These are phyloP conservation scores for Carapus acus DNA, from an alignment of 2,797 vertebrate genomes.

Conservation along the genomic window DNA sequence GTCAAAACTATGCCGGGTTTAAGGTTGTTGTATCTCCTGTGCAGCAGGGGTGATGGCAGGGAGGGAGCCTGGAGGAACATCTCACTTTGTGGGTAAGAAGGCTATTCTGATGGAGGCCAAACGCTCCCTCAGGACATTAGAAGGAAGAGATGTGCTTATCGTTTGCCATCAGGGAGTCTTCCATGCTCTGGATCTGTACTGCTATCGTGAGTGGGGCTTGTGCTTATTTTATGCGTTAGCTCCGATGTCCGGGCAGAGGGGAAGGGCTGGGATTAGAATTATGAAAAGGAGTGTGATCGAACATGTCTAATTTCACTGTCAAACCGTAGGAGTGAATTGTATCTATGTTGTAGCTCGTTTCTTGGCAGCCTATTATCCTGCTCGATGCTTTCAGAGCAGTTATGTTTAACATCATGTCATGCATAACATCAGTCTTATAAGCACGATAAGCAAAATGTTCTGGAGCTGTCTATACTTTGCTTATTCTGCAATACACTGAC, in stretches of 20 bases:
- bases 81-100: conserved; percentile 76
- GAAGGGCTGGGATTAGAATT: too few species aligned
- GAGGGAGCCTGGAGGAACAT: conserved; percentile 26
- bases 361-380: conserved; percentile 1
- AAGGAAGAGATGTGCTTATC: conserved; percentile 81
- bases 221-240: too few species aligned
- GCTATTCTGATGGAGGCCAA: conserved; percentile 76
- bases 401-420: conserved; percentile 18
- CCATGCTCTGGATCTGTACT: conserved; percentile 85
- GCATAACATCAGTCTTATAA: conserved; percentile 17
- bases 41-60: conserved; percentile 42
- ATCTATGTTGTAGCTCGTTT: neutral
- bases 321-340: too few species aligned
- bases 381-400: conserved; percentile 1
- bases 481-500: conserved; percentile 39
- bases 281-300: too few species aligned
- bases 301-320: too few species aligned
- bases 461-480: conserved; percentile 20
- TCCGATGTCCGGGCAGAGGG: neutral
- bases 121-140: conserved; percentile 70
- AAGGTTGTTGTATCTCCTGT: conserved; percentile 4
- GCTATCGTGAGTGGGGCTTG: conserved; percentile 82
- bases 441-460: conserved; percentile 31
- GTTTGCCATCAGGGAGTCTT: conserved; percentile 78
- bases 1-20: neutral